Evolutionary conservation across 2,797 vertebrate species (phyloP).

Genomic region (Pipistrellus pygmaeus): DNA sequence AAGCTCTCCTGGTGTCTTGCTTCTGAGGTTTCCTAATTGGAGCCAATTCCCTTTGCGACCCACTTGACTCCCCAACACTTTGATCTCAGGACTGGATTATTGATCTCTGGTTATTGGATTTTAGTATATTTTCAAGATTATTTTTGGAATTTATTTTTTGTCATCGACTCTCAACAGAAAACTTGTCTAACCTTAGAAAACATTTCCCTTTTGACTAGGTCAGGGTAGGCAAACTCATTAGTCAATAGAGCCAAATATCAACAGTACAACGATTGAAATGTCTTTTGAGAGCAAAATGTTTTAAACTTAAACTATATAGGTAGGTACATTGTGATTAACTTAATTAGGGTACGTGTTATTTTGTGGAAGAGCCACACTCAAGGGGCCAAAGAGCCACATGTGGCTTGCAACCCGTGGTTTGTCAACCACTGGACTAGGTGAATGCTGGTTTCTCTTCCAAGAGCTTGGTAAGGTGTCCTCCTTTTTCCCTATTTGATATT

Average conservation of each 20-base stretch:
- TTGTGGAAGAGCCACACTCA: too few species aligned
- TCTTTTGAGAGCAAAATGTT: too few species aligned
- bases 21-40: neutral
- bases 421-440: neutral
- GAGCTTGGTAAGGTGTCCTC: neutral
- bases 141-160: neutral
- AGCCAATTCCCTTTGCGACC: neutral
- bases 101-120: neutral
- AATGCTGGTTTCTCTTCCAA: neutral
- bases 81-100: neutral
- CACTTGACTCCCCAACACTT: neutral
- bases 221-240: too few species aligned
- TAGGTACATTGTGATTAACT: too few species aligned
- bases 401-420: too few species aligned
- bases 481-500: neutral
- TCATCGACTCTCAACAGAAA: neutral
- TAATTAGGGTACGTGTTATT: too few species aligned
- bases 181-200: neutral
- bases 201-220: neutral
- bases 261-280: too few species aligned
- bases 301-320: too few species aligned
- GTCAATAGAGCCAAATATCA: too few species aligned
- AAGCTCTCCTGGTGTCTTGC: neutral
- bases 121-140: conserved; percentile 13
- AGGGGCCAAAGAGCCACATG: too few species aligned